Evolutionary conservation across 2,113 vertebrate species (phyloP).

Genomic region (Elephas maximus): DNA sequence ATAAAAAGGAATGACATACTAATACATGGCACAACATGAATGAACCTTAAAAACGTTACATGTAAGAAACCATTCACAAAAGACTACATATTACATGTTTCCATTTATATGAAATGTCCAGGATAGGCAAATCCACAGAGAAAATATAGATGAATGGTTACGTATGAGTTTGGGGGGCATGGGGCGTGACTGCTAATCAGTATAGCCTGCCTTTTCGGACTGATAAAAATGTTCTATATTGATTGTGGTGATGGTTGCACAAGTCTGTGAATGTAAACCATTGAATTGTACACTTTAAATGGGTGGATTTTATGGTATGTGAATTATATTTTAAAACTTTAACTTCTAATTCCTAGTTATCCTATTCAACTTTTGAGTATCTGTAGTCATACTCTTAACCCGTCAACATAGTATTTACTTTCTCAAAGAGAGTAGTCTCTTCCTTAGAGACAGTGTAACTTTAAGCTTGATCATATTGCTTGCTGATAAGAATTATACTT

Average conservation of each 20-base stretch:
- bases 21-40: not conserved
- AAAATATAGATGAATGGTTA: not conserved
- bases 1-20: not conserved
- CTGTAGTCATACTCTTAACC: not conserved
- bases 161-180: not conserved
- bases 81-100: not conserved
- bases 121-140: not conserved
- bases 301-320: not conserved
- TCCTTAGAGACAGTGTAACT: not conserved
- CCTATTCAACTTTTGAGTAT: not conserved
- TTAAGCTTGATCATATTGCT: slow-evolving; percentile 10
- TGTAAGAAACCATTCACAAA: not conserved
- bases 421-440: not conserved
- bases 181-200: not conserved
- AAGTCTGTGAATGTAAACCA: not conserved
- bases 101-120: not conserved
- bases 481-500: not conserved
- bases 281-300: not conserved
- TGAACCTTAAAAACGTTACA: not conserved
- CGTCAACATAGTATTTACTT: not conserved
- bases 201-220: not conserved
- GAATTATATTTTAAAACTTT: not conserved
- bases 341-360: not conserved
- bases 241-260: not conserved
- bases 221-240: not conserved